phyloP scores from a whole-genome alignment of 2,113 vertebrate species.

The Cichladusa arquata region DNA sequence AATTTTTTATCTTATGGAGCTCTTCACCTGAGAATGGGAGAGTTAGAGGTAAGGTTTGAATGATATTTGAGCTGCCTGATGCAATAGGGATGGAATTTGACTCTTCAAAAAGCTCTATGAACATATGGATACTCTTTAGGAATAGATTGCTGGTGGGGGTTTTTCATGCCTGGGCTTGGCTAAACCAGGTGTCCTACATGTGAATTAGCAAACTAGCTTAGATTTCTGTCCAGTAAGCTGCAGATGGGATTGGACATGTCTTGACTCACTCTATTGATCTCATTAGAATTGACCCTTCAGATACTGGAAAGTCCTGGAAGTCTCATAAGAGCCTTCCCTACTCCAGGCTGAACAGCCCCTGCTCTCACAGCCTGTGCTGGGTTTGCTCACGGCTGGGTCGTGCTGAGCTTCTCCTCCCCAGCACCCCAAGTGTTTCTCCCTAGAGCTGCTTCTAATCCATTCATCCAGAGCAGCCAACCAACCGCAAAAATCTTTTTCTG shows the following conservation, averaged over 20 bases:
- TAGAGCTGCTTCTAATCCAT: background rate
- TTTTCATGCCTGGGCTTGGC: background rate
- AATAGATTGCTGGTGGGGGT: background rate
- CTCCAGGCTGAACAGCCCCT: background rate
- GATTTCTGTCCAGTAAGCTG: background rate
- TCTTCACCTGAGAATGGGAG: background rate
- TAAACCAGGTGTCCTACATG: background rate
- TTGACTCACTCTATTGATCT: background rate
- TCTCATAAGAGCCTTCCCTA: background rate
- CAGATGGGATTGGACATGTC: background rate
- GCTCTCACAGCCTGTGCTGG: background rate
- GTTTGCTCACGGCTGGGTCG: fast-evolving
- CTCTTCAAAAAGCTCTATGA: background rate
- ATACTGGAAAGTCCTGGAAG: background rate
- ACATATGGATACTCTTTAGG: background rate
- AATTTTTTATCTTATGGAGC: background rate
- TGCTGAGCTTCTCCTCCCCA: background rate
- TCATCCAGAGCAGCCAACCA: background rate
- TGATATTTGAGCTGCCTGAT: background rate
- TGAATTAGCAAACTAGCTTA: background rate
- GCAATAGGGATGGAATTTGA: background rate
- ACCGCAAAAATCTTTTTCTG: background rate
- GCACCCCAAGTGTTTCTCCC: background rate
- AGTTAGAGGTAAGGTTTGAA: background rate
- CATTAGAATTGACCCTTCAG: background rate